Evolutionary conservation across 2,888 invertebrate genomes (phyloP).

Genomic region (Aplocera efformata): DNA sequence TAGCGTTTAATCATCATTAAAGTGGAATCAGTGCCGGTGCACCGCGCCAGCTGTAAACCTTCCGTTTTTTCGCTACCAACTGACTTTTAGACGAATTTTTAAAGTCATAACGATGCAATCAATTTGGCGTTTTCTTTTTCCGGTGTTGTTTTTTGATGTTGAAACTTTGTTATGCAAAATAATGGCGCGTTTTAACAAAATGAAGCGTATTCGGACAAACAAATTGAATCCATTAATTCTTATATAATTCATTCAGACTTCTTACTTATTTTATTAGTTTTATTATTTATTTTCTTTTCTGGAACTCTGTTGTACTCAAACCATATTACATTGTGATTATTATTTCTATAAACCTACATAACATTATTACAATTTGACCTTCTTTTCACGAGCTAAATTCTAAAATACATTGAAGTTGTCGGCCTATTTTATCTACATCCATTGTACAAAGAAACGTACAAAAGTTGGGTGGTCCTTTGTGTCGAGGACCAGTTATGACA

Average conservation of each 20-base stretch:
- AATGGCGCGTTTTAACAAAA: too few species aligned
- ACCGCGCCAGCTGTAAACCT: constrained; percentile 50
- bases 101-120: constrained; percentile 32
- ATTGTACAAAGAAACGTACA: constrained; percentile 57
- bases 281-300: too few species aligned
- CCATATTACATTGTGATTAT: too few species aligned
- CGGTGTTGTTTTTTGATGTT: constrained; percentile 9
- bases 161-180: neutral
- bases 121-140: constrained; percentile 16
- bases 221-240: too few species aligned
- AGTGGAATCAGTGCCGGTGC: constrained; percentile 62
- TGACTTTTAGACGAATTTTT: constrained; percentile 45
- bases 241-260: too few species aligned
- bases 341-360: too few species aligned
- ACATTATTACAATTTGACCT: constrained; percentile 24
- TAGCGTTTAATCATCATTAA: constrained; percentile 78
- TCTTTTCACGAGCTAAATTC: constrained; percentile 15
- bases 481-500: constrained; percentile 71
- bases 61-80: constrained; percentile 42
- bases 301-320: too few species aligned
- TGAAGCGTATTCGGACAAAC: too few species aligned
- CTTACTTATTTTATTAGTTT: too few species aligned
- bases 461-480: constrained; percentile 70
- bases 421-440: constrained; percentile 60
- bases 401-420: constrained; percentile 48